These are phyloP conservation scores for Lepus timidus DNA, from an alignment of 2,113 vertebrate species.

Conservation along the genomic window DNA sequence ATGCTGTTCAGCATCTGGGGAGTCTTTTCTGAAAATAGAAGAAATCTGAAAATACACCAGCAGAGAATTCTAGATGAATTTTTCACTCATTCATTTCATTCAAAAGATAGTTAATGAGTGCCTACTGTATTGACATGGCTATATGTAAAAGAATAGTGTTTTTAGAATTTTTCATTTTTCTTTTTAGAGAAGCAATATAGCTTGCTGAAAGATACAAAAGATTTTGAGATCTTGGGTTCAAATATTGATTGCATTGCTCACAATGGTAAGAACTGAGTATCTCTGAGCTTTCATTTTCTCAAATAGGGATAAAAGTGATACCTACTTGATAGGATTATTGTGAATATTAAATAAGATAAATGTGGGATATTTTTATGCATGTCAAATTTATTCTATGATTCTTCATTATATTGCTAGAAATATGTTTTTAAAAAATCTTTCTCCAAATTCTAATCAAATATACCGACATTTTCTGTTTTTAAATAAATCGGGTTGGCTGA, in stretches of 20 bases:
- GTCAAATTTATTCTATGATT: not conserved
- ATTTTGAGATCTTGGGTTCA: not conserved
- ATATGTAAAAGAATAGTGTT: not conserved
- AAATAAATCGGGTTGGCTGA: not conserved
- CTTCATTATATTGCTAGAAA: not conserved
- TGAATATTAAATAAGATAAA: conserved; percentile 30
- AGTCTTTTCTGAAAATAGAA: conserved; percentile 29
- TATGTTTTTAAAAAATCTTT: not conserved
- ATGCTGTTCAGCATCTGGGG: not conserved
- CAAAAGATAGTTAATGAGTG: not conserved
- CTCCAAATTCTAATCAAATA: conserved; percentile 32
- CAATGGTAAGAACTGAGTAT: not conserved
- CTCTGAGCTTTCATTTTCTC: not conserved
- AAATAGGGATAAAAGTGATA: not conserved
- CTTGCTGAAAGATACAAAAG: not conserved
- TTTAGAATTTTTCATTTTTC: not conserved
- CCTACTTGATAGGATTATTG: not conserved
- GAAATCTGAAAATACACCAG: conserved; percentile 6
- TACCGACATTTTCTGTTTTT: not conserved
- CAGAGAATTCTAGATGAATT: not conserved
- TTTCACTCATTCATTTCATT: conserved; percentile 49
- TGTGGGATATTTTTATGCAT: not conserved
- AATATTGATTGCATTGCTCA: not conserved
- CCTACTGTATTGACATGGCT: not conserved
- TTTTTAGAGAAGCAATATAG: not conserved